phyloP scores from a whole-genome alignment of 2,797 vertebrate species.

The Sebastes vulpes region DNA sequence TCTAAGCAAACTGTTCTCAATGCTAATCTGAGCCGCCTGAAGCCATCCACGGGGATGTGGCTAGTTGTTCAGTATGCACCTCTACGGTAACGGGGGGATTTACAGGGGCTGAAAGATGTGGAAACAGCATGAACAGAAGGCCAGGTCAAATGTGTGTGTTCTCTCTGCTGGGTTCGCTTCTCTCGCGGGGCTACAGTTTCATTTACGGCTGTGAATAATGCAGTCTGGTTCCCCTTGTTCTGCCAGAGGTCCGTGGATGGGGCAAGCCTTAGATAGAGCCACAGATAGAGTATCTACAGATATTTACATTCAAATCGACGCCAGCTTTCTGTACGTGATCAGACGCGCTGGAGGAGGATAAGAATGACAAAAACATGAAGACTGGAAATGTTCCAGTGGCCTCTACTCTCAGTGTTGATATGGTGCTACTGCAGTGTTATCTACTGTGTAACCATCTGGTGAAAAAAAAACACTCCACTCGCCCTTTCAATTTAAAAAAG shows the following conservation, averaged over 20 bases:
- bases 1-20: conserved; percentile 13
- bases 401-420: conserved; percentile 31
- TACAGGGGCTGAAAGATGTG: conserved; percentile 46
- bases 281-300: conserved; percentile 29
- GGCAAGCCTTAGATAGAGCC: conserved; percentile 50
- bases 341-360: conserved; percentile 17
- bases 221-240: conserved; percentile 16
- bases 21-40: conserved; percentile 39
- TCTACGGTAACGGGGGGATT: conserved; percentile 40
- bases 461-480: not conserved
- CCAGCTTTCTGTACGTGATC: conserved; percentile 26
- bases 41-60: conserved; percentile 5
- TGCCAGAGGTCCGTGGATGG: conserved; percentile 24
- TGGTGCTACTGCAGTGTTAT: conserved; percentile 26
- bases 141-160: conserved; percentile 62
- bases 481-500: conserved; percentile 27
- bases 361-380: conserved; percentile 40
- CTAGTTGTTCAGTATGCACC: conserved; percentile 52
- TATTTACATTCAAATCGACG: conserved; percentile 64
- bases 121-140: conserved; percentile 64
- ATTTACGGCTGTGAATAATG: conserved; percentile 61
- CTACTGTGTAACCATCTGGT: conserved; percentile 41
- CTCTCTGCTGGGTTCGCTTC: conserved; percentile 21
- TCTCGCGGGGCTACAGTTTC: conserved; percentile 44
- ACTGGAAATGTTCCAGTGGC: conserved; percentile 21